phyloP scores from a whole-genome alignment of 2,113 vertebrate species.

The Misgurnus anguillicaudatus region DNA sequence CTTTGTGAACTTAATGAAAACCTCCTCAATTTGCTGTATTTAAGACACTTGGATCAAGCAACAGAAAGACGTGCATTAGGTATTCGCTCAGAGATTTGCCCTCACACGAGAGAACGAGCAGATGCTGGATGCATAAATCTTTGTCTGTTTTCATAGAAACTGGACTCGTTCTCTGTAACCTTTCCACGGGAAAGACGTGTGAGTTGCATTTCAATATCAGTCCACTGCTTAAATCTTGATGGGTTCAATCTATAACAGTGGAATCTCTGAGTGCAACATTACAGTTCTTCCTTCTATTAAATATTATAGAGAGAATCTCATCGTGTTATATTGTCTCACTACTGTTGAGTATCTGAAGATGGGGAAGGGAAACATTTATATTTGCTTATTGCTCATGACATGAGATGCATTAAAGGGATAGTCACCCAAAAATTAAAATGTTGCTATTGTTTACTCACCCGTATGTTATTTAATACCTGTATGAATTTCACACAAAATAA shows the following conservation, averaged over 20 bases:
- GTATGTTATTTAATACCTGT: no score
- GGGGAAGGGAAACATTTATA: constrained; percentile 40
- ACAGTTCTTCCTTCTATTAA: background rate
- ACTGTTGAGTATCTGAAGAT: background rate
- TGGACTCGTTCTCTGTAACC: constrained; percentile 63
- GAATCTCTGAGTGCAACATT: background rate
- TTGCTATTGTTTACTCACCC: no score
- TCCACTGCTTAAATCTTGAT: background rate
- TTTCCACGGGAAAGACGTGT: constrained; percentile 63
- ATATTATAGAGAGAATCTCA: background rate
- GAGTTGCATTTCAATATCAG: constrained; percentile 45
- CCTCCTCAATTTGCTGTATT: background rate
- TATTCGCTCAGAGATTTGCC: constrained; percentile 58
- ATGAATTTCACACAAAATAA: no score
- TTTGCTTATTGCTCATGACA: constrained; percentile 39
- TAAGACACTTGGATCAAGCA: constrained; percentile 53
- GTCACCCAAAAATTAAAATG: no score
- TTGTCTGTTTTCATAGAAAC: constrained; percentile 69
- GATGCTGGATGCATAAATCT: constrained; percentile 73
- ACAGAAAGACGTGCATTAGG: constrained; percentile 2
- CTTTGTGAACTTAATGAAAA: background rate
- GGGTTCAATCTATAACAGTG: background rate
- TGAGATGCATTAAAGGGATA: background rate
- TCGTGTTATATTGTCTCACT: constrained; percentile 6
- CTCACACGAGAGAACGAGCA: constrained; percentile 48